phyloP scores from a whole-genome alignment of 2,888 invertebrate genomes.

The Smittia sp. region DNA sequence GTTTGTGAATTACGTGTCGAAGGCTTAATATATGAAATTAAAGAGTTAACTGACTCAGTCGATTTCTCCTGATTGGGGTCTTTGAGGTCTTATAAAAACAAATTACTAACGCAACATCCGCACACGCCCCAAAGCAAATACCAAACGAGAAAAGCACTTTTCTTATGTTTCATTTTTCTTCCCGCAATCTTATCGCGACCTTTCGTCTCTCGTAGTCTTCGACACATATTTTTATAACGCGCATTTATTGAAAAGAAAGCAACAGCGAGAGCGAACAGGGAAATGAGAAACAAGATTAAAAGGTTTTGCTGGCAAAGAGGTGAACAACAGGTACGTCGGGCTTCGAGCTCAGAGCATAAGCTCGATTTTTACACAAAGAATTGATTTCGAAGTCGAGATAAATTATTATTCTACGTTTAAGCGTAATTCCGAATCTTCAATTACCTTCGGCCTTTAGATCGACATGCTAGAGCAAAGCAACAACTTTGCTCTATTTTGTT shows the following conservation, averaged over 20 bases:
- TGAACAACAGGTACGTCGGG: constrained; percentile 19
- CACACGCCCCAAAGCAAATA: not conserved
- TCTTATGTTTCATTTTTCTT: constrained; percentile 13
- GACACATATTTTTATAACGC: constrained; percentile 17
- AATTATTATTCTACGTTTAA: constrained; percentile 28
- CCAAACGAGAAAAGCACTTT: not conserved
- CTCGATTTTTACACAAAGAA: not conserved
- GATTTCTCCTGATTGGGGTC: no score
- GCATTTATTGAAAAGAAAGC: constrained; percentile 9
- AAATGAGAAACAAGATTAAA: constrained; percentile 16
- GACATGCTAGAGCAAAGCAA: not conserved
- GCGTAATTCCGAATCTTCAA: constrained; percentile 8
- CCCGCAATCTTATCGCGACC: constrained; percentile 12
- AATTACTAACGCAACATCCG: not conserved
- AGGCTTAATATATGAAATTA: no score
- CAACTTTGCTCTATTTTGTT: not conserved
- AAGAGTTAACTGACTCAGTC: no score
- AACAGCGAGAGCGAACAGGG: not conserved
- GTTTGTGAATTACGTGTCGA: no score
- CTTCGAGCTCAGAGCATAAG: not conserved
- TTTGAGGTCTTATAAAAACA: no score
- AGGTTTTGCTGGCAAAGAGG: not conserved
- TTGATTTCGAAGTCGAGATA: constrained; percentile 15
- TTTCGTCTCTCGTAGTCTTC: not conserved
- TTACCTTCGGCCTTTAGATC: not conserved